Percentiles rank a stretch among this genome's conserved stretches.
These are phyloP conservation scores for Enteromius trimaculatus DNA, from an alignment of 2,797 vertebrate species.

Conservation along the genomic window DNA sequence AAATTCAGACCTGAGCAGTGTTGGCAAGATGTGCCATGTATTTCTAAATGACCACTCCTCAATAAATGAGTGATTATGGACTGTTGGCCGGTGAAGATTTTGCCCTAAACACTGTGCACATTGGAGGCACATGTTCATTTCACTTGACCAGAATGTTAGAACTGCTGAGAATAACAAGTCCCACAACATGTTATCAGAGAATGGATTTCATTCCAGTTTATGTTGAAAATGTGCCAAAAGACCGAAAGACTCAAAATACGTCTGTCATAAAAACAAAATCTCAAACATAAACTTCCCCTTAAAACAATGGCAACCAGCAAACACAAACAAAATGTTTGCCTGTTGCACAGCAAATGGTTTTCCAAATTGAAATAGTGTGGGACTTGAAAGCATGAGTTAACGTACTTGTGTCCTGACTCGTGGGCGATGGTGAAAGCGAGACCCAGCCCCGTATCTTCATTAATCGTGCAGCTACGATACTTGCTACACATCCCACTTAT, in stretches of 20 bases:
- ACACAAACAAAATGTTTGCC: conserved; percentile 62
- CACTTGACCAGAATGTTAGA: conserved; percentile 39
- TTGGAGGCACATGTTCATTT: conserved; percentile 50
- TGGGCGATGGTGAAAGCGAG: conserved; percentile 97
- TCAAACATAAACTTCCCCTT: conserved; percentile 53
- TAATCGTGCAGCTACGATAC: conserved; percentile 97
- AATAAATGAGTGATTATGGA: conserved; percentile 52
- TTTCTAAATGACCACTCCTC: conserved; percentile 49
- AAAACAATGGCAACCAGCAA: conserved; percentile 63
- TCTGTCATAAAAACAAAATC: conserved; percentile 53
- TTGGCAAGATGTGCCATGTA: conserved; percentile 8
- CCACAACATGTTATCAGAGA: conserved; percentile 49
- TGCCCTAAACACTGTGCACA: conserved; percentile 42
- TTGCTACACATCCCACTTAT: conserved; percentile 99
- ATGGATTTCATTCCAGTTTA: conserved; percentile 44
- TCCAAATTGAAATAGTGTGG: neutral
- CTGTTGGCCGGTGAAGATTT: conserved; percentile 39
- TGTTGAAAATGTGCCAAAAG: conserved; percentile 51
- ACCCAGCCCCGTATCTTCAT: conserved; percentile 96
- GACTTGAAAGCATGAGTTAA: conserved; percentile 14
- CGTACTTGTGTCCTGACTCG: conserved; percentile 98
- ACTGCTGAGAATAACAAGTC: conserved; percentile 22
- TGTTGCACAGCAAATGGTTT: conserved; percentile 55
- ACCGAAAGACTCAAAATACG: conserved; percentile 10
- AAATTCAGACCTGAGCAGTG: conserved; percentile 11